Conservation (phyloP, 1,140 invertebrate species). For the Drosophila orosa region DNA sequence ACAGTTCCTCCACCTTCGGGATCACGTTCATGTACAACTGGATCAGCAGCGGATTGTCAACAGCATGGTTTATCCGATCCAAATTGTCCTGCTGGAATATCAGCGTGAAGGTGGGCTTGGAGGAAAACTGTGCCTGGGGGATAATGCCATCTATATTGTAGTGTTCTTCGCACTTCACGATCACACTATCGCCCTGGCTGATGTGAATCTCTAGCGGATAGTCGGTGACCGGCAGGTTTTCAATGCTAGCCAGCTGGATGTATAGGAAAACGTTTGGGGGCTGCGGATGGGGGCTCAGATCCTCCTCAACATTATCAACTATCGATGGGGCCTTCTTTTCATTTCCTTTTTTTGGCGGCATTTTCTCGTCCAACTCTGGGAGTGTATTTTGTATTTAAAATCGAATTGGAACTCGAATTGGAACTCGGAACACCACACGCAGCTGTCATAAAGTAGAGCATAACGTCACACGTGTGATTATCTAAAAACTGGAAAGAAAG, state of each 20-base stretch:
- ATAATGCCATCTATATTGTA: conserved; percentile 63
- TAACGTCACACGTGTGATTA: neutral
- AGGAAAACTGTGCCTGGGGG: conserved; percentile 30
- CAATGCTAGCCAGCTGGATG: conserved; percentile 42
- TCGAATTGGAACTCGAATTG: neutral
- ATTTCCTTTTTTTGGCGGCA: conserved; percentile 36
- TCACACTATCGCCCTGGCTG: conserved; percentile 11
- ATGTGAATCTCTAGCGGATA: conserved; percentile 28
- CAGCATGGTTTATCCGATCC: conserved; percentile 64
- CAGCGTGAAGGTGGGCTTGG: conserved; percentile 62
- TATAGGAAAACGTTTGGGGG: conserved; percentile 67
- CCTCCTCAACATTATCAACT: conserved; percentile 3
- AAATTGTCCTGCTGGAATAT: conserved; percentile 70
- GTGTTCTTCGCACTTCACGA: conserved; percentile 61
- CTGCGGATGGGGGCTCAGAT: conserved; percentile 8
- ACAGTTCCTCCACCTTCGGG: neutral
- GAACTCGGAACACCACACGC: neutral
- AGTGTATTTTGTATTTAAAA: conserved; percentile 30
- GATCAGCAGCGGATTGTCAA: conserved; percentile 67
- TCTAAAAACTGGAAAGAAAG: neutral
- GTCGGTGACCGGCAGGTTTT: conserved; percentile 1
- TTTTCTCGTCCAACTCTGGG: conserved; percentile 11
- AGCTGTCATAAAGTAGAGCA: neutral
- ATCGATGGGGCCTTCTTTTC: conserved; percentile 5
- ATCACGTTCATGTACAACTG: conserved; percentile 46